Percentiles rank a stretch among this genome's conserved stretches.
Conservation (phyloP, 2,888 invertebrate genomes). For the Oligia fasciuncula region DNA sequence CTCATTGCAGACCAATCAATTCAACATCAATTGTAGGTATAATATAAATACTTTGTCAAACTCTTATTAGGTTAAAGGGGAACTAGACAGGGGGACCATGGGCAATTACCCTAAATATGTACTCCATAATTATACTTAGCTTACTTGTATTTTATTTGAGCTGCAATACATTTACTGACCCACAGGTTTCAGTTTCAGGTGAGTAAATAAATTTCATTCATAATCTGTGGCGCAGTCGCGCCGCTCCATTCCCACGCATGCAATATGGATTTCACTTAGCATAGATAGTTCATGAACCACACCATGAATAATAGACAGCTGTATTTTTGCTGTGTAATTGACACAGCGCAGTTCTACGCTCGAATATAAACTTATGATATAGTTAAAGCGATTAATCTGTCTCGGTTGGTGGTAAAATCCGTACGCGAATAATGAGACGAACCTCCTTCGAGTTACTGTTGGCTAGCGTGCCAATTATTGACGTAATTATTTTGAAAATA, state of each 20-base stretch:
- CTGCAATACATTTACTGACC: constrained; percentile 20
- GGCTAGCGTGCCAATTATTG: constrained; percentile 89
- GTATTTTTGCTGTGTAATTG: constrained; percentile 88
- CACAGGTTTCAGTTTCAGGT: constrained; percentile 41
- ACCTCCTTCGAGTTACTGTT: constrained; percentile 76
- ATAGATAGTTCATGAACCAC: constrained; percentile 67
- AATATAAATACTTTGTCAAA: background rate
- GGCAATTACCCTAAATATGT: too few species aligned
- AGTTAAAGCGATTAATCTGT: constrained; percentile 89
- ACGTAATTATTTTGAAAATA: constrained; percentile 90
- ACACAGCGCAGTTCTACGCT: constrained; percentile 79
- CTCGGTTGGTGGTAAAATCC: constrained; percentile 89
- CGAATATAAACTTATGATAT: constrained; percentile 87
- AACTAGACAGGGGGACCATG: too few species aligned
- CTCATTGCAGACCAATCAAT: background rate
- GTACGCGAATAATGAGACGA: constrained; percentile 85
- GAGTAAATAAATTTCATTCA: constrained; percentile 55
- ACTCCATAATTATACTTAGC: background rate
- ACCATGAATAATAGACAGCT: constrained; percentile 85
- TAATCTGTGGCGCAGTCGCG: constrained; percentile 39
- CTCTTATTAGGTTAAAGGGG: background rate
- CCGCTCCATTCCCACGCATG: constrained; percentile 66
- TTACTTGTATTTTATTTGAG: background rate
- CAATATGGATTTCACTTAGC: constrained; percentile 78
- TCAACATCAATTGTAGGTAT: background rate